These are phyloP conservation scores for Himalopsyche kuldschensis DNA, from an alignment of 2,888 invertebrate species.

Conservation along the genomic window DNA sequence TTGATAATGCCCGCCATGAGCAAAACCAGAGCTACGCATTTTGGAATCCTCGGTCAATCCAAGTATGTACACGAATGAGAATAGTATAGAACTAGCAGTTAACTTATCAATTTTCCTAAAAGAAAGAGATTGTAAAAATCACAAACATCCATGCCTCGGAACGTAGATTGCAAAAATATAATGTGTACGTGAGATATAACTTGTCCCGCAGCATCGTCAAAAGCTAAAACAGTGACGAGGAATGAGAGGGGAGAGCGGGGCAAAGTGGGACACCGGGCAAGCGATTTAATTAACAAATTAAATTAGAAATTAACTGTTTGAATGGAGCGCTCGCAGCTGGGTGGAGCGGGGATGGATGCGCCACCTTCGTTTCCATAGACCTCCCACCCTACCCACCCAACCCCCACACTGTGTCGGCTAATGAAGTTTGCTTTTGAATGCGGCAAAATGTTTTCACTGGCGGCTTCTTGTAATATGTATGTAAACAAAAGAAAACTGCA, in stretches of 20 bases:
- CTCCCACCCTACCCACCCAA: not conserved
- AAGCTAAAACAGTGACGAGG: not conserved
- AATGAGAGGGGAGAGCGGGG: not conserved
- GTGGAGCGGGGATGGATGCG: not conserved
- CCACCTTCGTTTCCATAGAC: not conserved
- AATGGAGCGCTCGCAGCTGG: slow-evolving; percentile 34
- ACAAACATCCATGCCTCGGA: too few relatives aligned
- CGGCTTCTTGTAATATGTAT: not conserved
- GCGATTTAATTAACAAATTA: slow-evolving; percentile 62
- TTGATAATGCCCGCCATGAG: too few relatives aligned
- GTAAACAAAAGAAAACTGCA: not conserved
- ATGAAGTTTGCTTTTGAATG: slow-evolving; percentile 33
- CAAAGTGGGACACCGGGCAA: slow-evolving; percentile 12
- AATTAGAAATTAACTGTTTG: slow-evolving; percentile 63
- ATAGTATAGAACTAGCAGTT: too few relatives aligned
- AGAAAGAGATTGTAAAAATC: too few relatives aligned
- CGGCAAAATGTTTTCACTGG: not conserved
- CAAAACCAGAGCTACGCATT: too few relatives aligned
- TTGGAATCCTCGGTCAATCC: too few relatives aligned
- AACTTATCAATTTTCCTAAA: too few relatives aligned
- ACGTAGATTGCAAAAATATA: too few relatives aligned
- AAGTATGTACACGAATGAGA: too few relatives aligned
- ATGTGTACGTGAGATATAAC: too few relatives aligned
- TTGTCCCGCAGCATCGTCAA: not conserved
- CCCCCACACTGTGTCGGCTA: slow-evolving; percentile 5